Conservation (phyloP, 92 coral and sea anemone genomes). For the Phenganax subtilis region DNA sequence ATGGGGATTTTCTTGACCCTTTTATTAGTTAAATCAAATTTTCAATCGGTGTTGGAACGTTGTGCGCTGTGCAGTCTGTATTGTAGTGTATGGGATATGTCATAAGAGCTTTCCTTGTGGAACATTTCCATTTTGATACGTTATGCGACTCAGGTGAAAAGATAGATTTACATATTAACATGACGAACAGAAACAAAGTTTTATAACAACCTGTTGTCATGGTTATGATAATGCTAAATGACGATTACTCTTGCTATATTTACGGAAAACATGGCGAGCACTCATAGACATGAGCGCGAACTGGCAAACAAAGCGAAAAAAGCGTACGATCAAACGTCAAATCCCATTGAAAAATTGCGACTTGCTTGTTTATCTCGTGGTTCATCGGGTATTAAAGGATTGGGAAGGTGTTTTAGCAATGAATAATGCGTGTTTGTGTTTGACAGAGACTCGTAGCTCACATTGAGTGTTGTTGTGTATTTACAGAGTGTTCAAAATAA, state of each 20-base stretch:
- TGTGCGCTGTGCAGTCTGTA: background rate
- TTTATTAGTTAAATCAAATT: background rate
- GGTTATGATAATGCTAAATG: background rate
- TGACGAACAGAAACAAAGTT: background rate
- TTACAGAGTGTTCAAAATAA: conserved; percentile 80
- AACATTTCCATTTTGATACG: too few relatives aligned
- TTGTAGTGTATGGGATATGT: too few relatives aligned
- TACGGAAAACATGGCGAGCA: conserved; percentile 75
- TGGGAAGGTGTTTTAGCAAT: conserved; percentile 63
- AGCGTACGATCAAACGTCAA: conserved; percentile 37
- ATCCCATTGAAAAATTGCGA: conserved; percentile 66
- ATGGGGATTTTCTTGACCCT: background rate
- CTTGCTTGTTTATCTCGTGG: conserved; percentile 77
- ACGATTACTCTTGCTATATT: background rate
- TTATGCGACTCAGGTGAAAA: background rate
- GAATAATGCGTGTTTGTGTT: background rate
- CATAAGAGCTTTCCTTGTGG: too few relatives aligned
- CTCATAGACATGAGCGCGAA: conserved; percentile 79
- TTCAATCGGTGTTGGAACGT: too few relatives aligned
- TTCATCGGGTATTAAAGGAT: conserved; percentile 73
- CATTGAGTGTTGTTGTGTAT: background rate
- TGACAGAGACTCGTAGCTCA: background rate
- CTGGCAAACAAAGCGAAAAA: conserved; percentile 73
- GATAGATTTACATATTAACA: background rate
- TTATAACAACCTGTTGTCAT: conserved; percentile 5